A percentile compares a stretch with the other conserved stretches of the same genome.
phyloP scores from a whole-genome alignment of 2,797 vertebrate genomes.

The Sebastes diaconus region DNA sequence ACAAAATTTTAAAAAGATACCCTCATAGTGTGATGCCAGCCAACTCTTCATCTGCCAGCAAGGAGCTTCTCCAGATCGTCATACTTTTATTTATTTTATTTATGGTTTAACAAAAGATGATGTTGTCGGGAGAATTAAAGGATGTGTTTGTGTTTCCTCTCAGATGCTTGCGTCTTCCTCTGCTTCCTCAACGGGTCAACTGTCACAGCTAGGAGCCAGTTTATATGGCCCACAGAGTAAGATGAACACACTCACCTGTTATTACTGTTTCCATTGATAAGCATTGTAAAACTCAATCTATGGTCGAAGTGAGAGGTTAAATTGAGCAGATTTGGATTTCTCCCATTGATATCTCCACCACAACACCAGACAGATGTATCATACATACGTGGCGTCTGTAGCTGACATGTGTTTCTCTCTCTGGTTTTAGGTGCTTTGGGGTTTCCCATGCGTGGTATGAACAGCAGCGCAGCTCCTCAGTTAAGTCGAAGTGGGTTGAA shows the following conservation, averaged over 20 bases:
- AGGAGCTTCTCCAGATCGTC: too few relatives aligned
- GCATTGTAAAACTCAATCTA: too few relatives aligned
- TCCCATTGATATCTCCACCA: too few relatives aligned
- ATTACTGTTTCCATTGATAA: too few relatives aligned
- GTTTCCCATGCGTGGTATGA: slow-evolving; percentile 96
- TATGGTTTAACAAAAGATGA: neutral
- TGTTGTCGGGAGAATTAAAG: neutral
- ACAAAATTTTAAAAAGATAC: too few relatives aligned
- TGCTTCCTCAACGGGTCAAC: slow-evolving; percentile 95
- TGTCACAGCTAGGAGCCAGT: slow-evolving; percentile 99
- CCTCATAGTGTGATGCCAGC: too few relatives aligned
- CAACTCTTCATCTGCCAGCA: too few relatives aligned
- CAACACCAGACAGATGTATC: too few relatives aligned
- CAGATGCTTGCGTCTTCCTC: slow-evolving; percentile 94
- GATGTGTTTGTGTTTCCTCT: slow-evolving; percentile 20
- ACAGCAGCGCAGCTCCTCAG: slow-evolving; percentile 95
- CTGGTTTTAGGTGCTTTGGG: slow-evolving; percentile 89
- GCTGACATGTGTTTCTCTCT: neutral
- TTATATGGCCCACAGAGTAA: slow-evolving; percentile 99
- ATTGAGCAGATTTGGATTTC: too few relatives aligned
- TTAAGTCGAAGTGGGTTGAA: slow-evolving; percentile 92
- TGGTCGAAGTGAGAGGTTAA: too few relatives aligned
- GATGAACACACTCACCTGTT: slow-evolving; percentile 46
- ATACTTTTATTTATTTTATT: too few relatives aligned
- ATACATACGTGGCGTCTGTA: too few relatives aligned